Evolutionary conservation across 1,140 invertebrate species (phyloP), one percentile per base, ranked within the genome.

Genomic region (Sminthurinus signatus): DNA sequence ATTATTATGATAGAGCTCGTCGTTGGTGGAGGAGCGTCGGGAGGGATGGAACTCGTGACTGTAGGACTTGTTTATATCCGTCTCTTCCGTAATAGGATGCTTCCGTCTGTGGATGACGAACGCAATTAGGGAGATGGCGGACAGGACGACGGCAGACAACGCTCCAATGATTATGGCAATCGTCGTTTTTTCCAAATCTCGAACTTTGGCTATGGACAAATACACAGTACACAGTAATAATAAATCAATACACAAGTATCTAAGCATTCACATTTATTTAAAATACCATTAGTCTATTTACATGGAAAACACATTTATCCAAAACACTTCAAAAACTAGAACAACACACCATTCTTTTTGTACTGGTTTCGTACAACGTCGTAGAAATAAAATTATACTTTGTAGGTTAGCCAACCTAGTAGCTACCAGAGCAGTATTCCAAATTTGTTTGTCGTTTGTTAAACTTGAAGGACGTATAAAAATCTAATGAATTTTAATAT

Each of bases 151-250:
- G 21, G 70, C 70, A 2, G 70, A 64, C n/a, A 48, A 60, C 17
- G 70, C 62, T 15, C 70, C 70, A 39, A 67, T 63, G 51, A 72
- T 72, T 32, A 72, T 69, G 25, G 70, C 70, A 44, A 72, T 72
- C 42, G 70, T 72, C 31, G 70, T 72, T 43, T 67, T 72, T 59
- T 68, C 62, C 54, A 72, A 69, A 44, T 72, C 70, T 51, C 67
- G 64, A 52, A 67, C 65, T 72, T 72, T 72, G 31, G 70, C 70
- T n/a, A n/a, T n/a, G n/a, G n/a, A n/a, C n/a, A n/a, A n/a, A n/a
- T n/a, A n/a, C n/a, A n/a, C n/a, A 69, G 42, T 4, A 51, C 48
- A 61, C 17, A 62, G 27, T 62, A 32, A 55, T 21, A 29, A 50
- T 15, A 54, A 46, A 59, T 25, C 50, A 42, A 28, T 54, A 62